A percentile compares a stretch with the other conserved stretches of the same genome.
These are phyloP conservation scores for Erythrocercus mccallii DNA, from an alignment of 2,113 vertebrate species.

Conservation along the genomic window DNA sequence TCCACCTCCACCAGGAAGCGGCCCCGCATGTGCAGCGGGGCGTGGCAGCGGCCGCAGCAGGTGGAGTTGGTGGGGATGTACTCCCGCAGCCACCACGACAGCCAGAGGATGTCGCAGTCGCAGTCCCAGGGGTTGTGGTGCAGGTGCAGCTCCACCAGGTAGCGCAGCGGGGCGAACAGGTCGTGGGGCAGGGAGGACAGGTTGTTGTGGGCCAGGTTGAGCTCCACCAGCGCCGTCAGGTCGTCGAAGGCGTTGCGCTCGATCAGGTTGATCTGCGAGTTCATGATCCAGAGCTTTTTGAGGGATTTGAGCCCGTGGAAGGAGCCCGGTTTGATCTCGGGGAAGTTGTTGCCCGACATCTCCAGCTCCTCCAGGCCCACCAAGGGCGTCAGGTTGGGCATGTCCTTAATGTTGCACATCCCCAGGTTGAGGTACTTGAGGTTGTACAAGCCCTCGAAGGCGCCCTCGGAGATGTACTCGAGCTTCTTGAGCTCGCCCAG, in stretches of 20 bases:
- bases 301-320: conserved; percentile 91
- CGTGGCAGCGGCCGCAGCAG: conserved; percentile 95
- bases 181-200: conserved; percentile 94
- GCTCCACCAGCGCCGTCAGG: conserved; percentile 91
- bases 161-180: conserved; percentile 92
- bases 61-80: conserved; percentile 97
- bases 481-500: conserved; percentile 93
- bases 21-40: conserved; percentile 88
- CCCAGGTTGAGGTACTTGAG: conserved; percentile 98
- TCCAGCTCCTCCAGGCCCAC: conserved; percentile 94
- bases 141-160: conserved; percentile 94
- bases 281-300: conserved; percentile 99
- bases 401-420: conserved; percentile 94
- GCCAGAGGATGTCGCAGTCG: conserved; percentile 96
- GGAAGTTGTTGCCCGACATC: conserved; percentile 96
- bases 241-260: conserved; percentile 98
- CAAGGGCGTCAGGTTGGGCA: conserved; percentile 90
- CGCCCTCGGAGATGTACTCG: conserved; percentile 97
- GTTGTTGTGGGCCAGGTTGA: conserved; percentile 98
- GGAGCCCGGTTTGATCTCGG: conserved; percentile 87
- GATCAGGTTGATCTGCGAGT: conserved; percentile 89
- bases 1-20: conserved; percentile 94
- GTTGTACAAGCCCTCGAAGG: conserved; percentile 94
- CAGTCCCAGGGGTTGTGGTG: conserved; percentile 99
- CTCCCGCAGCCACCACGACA: conserved; percentile 95